Evolutionary conservation across 2,888 invertebrate genomes (phyloP).

Genomic region (Prostheceraeus crozeri): DNA sequence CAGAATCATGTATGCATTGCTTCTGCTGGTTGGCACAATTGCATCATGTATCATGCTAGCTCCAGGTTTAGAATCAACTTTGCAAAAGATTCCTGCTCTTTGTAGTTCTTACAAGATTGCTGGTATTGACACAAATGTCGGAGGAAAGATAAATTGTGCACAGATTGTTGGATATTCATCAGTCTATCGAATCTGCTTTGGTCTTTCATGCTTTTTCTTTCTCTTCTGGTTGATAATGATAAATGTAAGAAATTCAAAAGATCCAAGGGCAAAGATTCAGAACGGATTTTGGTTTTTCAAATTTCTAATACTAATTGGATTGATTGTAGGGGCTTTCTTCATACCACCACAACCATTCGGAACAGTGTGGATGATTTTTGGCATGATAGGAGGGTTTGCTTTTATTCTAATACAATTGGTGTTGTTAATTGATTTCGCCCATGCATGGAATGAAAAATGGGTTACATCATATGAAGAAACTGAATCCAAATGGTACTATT

Average conservation of each 20-base stretch:
- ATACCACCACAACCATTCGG: constrained; percentile 66
- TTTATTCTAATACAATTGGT: constrained; percentile 93
- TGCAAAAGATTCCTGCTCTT: constrained; percentile 63
- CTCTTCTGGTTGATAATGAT: constrained; percentile 73
- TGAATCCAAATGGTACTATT: constrained; percentile 70
- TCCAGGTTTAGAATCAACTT: constrained; percentile 73
- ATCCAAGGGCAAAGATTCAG: constrained; percentile 84
- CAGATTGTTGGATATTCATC: constrained; percentile 72
- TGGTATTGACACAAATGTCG: background rate
- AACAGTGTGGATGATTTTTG: constrained; percentile 84
- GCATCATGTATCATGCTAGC: constrained; percentile 80
- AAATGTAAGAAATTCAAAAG: constrained; percentile 74
- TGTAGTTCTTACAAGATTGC: constrained; percentile 40
- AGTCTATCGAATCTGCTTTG: constrained; percentile 93
- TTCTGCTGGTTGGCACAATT: constrained; percentile 80
- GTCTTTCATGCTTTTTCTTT: constrained; percentile 81
- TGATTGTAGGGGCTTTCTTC: constrained; percentile 88
- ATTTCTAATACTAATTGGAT: constrained; percentile 77
- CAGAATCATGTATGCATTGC: constrained; percentile 87
- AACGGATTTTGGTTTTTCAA: constrained; percentile 98
- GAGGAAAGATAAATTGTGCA: background rate
- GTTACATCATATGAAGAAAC: constrained; percentile 85
- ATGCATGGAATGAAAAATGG: constrained; percentile 92
- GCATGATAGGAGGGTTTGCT: constrained; percentile 87
- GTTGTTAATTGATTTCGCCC: constrained; percentile 95